Percentiles rank a stretch among this genome's conserved stretches.
Evolutionary conservation across 2,113 vertebrate genomes (phyloP).

Genomic region (Amphiprion ocellaris): DNA sequence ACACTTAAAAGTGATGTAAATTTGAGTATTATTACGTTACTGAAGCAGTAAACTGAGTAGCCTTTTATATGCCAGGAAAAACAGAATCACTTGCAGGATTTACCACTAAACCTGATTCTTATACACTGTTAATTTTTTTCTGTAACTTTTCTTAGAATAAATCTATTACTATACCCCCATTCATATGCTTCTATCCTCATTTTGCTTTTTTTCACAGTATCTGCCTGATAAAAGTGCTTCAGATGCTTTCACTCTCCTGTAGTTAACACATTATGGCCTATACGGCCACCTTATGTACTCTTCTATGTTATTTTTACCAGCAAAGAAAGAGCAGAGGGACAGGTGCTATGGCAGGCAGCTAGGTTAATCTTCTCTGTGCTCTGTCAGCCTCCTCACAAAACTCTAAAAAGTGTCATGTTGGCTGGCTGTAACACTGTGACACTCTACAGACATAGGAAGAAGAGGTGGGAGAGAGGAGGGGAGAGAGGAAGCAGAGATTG

Average conservation of each 20-base stretch:
- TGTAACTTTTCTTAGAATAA: neutral
- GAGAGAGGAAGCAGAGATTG: slow-evolving; percentile 45
- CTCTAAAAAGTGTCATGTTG: slow-evolving; percentile 80
- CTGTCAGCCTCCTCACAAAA: slow-evolving; percentile 77
- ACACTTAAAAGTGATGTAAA: neutral
- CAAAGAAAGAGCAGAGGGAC: slow-evolving; percentile 57
- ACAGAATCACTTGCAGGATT: neutral
- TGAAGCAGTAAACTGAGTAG: slow-evolving; percentile 14
- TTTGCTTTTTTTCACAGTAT: neutral
- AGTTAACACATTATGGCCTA: slow-evolving; percentile 24
- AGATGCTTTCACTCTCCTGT: slow-evolving; percentile 4
- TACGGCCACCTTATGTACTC: slow-evolving; percentile 30
- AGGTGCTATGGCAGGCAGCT: slow-evolving; percentile 73
- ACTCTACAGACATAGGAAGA: slow-evolving; percentile 71
- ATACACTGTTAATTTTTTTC: neutral
- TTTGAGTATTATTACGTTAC: neutral
- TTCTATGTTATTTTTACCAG: slow-evolving; percentile 79
- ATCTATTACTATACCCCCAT: too few relatives aligned
- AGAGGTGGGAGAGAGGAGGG: slow-evolving; percentile 37
- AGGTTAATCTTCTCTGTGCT: slow-evolving; percentile 77
- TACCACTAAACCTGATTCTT: neutral
- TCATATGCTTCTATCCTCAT: neutral
- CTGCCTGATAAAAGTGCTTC: slow-evolving; percentile 14
- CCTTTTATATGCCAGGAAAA: slow-evolving; percentile 14
- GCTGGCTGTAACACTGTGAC: slow-evolving; percentile 71